Evolutionary conservation across 2,113 vertebrate species (phyloP), one percentile per base, ranked within the genome.

Genomic region (Nibea albiflora): DNA sequence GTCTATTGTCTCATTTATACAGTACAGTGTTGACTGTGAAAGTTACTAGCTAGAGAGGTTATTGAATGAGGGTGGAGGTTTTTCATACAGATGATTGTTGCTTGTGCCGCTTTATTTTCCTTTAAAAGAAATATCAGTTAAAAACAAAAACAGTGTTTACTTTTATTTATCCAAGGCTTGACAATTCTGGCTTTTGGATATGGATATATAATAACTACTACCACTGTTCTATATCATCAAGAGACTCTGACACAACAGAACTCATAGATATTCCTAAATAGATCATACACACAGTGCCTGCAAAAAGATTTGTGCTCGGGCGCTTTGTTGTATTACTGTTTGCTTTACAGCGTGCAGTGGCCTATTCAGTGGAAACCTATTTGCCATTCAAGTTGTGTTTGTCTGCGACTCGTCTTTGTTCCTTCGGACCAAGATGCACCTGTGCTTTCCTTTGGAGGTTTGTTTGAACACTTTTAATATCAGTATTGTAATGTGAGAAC

Each of bases 321-420:
- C 58, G 42, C 66, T 70, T 80, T 84, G 66, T 66, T 74, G 52
- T 64, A 53, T 56, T 49, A 52, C 20, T 84, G 65, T 91, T 88
- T 90, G 86, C 58, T 65, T 74, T 78, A 83, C 46, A 71, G 65
- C 73, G 65, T 53, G 56, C 73, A 46, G 17, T 2, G 31, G 60
- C 56, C 72, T 63, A 69, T 88, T 84, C 60, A 85, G 26, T 26
- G 24, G 19, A 73, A 44, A 62, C 15, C 69, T 58, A 46, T 84
- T 24, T 60, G 12, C 61, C 20, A 84, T 90, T 93, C 66, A 92
- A 50, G 11, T 24, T 60, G 49, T 92, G 81, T 92, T 92, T 90
- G 80, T 81, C 47, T 67, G 2, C 44, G 53, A 65, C 76, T 84
- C 73, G 68, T 81, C 71, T 78, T 83, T 91, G 64, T 90, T 80